phyloP scores from a whole-genome alignment of 2,113 vertebrate species.

The Formicarius rufipectus region DNA sequence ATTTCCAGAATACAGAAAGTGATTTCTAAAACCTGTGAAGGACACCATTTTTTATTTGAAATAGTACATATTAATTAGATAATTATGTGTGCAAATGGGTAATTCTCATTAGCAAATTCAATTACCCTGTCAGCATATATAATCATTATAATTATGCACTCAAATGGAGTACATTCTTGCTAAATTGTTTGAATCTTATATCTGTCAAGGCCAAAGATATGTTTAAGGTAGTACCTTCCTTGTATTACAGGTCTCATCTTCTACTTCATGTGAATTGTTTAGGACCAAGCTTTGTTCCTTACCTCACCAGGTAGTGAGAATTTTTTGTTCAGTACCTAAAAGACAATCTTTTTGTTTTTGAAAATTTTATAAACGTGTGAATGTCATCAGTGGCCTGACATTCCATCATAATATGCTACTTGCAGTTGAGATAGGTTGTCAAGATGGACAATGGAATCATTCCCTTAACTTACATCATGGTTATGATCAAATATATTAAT shows the following conservation, averaged over 20 bases:
- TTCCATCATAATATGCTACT: background rate
- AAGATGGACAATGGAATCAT: background rate
- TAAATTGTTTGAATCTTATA: background rate
- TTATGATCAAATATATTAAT: background rate
- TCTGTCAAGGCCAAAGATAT: background rate
- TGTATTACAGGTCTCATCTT: background rate
- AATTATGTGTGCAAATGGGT: background rate
- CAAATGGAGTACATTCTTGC: background rate
- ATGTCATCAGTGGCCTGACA: background rate
- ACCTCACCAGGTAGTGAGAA: background rate
- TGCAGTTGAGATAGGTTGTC: background rate
- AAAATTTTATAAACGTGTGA: background rate
- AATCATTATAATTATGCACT: background rate
- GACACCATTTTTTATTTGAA: background rate
- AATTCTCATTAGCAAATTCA: background rate
- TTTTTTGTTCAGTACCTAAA: background rate
- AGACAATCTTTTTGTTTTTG: background rate
- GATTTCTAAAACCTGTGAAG: background rate
- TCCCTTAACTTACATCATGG: background rate
- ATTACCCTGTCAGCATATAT: background rate
- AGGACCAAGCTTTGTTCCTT: slow-evolving; percentile 2
- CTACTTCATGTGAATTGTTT: background rate
- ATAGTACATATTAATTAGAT: background rate
- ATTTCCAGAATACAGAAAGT: background rate
- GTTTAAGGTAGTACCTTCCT: background rate